Base-by-base conservation (phyloP, 30 jellyfish, hydroid and myxozoan genomes). In the Cassiopea andromeda region DNA sequence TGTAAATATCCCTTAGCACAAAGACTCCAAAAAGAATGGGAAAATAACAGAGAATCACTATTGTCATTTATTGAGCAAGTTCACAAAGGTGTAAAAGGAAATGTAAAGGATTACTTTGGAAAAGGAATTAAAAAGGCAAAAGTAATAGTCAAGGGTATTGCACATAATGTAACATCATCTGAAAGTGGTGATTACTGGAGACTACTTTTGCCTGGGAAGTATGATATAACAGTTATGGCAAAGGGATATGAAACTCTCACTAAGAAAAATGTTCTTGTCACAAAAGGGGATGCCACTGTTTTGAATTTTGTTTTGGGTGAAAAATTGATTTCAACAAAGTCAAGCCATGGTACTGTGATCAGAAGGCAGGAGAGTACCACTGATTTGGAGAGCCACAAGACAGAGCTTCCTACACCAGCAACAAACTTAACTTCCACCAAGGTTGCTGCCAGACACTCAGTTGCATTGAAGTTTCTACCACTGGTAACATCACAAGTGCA, bases 121-220 rank as follows among this genome's bases (percentile, higher is more conserved):
- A 68, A 47, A n/a, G 97, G 94, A 18, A 73, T 97, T 13, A 64
- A 78, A 44, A 91, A 91, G 70, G 99, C 99, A 44, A 60, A 49
- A 58, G 73, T 97, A 44, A n/a, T 50, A 13, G 96, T 97, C 1
- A 90, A 91, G 6, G 98, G 98, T 19, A 91, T 86, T 48, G 44
- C 80, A 16, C 99, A 97, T 75, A 79, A 83, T 49, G 89, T 97
- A 12, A 84, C 92, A 78, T 54, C 97, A 2, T 83, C 90, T 1
- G 80, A 85, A 44, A 88, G 91, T 89, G 99, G 99, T 7, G 98
- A 95, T 66, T 97, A 97, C 83, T 97, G 98, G 98, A 92, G 99
- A 44, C 82, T 97, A 74, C 95, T 97, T 18, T 18, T 89, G n/a
- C 99, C 99, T 16, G 99, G 99, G 16, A 58, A 72, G 48, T 93